phyloP scores from a whole-genome alignment of 2,797 vertebrate species.

The Heterohyrax brucei region DNA sequence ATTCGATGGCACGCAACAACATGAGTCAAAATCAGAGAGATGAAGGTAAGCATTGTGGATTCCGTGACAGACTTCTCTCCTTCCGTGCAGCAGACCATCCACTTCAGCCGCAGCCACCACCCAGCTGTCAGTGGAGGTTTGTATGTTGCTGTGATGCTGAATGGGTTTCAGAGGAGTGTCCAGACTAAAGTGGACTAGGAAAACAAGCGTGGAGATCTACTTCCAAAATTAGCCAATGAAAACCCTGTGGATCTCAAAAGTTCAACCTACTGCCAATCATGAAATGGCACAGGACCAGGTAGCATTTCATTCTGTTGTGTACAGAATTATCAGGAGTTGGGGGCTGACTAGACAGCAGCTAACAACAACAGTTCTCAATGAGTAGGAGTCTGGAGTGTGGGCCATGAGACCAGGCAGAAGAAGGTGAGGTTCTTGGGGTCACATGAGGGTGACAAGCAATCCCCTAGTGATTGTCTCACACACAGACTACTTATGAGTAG shows the following conservation, averaged over 20 bases:
- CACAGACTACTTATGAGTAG: neutral
- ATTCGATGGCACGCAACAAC: too few species aligned
- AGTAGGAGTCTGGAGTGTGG: neutral
- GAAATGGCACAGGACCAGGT: too few species aligned
- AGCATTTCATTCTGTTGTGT: too few species aligned
- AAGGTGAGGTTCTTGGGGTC: neutral
- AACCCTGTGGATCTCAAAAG: too few species aligned
- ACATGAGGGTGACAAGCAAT: neutral
- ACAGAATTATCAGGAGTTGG: too few species aligned
- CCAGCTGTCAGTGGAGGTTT: too few species aligned
- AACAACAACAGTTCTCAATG: neutral
- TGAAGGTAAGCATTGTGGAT: neutral
- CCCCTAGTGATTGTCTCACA: neutral
- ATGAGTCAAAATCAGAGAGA: neutral
- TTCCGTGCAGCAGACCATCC: conserved; percentile 65
- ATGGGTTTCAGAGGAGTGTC: neutral
- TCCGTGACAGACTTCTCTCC: conserved; percentile 41
- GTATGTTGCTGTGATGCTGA: neutral
- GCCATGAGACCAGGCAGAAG: neutral
- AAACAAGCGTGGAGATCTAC: too few species aligned
- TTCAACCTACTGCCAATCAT: too few species aligned
- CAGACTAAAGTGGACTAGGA: neutral
- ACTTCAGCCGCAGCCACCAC: too few species aligned
- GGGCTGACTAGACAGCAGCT: too few species aligned
- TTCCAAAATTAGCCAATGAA: too few species aligned